Conservation (phyloP, 1,140 invertebrate genomes). For the Apocrypta bakeri region DNA sequence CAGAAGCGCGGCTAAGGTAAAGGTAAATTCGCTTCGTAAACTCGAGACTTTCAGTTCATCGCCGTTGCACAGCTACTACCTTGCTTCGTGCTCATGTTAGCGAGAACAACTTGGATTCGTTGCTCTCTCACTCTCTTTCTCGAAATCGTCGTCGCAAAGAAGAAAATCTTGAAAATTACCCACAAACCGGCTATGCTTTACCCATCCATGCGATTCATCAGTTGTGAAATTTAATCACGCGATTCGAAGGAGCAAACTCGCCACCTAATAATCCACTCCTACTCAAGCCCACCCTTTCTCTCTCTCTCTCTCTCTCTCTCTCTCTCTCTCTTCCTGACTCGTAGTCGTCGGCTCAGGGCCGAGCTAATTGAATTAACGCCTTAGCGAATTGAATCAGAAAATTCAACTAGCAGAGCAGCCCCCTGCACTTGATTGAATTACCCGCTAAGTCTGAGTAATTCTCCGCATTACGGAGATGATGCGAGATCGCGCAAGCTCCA, state of each 20-base stretch:
- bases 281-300: neutral
- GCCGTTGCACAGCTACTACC: neutral
- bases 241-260: conserved; percentile 43
- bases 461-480: conserved; percentile 46
- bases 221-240: conserved; percentile 41
- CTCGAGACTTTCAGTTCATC: conserved; percentile 23
- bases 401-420: conserved; percentile 33
- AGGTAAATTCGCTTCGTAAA: conserved; percentile 24
- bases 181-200: neutral
- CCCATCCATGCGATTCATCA: conserved; percentile 34
- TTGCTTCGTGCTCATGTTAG: neutral
- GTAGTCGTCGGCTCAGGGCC: neutral
- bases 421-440: conserved; percentile 47
- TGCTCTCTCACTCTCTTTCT: neutral
- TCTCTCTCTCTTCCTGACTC: neutral
- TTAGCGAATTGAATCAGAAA: conserved; percentile 51
- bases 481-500: neutral
- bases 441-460: conserved; percentile 52
- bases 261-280: conserved; percentile 40
- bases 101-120: neutral
- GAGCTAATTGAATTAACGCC: conserved; percentile 48
- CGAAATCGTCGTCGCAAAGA: neutral
- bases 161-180: conserved; percentile 29
- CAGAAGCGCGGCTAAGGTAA: neutral
- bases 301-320: too few relatives aligned